Base-by-base conservation (phyloP, 2,113 vertebrate species). In the Vimba vimba region DNA sequence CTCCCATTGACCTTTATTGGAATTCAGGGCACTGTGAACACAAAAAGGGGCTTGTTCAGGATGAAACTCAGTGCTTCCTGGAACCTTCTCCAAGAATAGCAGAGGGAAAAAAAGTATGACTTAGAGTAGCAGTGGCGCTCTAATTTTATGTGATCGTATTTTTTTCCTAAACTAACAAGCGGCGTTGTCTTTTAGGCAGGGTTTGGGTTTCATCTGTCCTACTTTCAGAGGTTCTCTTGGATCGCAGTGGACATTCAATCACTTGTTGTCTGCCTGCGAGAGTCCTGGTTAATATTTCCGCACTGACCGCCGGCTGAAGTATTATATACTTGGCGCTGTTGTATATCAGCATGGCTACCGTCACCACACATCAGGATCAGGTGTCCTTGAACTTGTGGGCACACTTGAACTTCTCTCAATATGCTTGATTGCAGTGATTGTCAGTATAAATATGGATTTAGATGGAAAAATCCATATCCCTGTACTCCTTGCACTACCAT, bases 191-290 rank as follows among this genome's bases (percentile, higher is more conserved):
- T 89, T 89, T 87, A 74, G 79, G 88, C 36, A n/a, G 17, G 66
- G 79, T 87, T 91, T 81, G 75, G 82, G 52, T 92, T 91, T 91
- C 87, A 86, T 60, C 71, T 71, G 33, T 79, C 59, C 85, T 86
- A 74, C 71, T 86, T 91, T 79, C 79, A 12, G 36, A 89, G 85
- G 79, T 79, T 81, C 77, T 88, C 33, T 60, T 57, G 52, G 73
- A 88, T 89, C 88, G 55, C 64, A 25, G 81, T 19, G 57, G 90
- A 91, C 88, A 91, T 91, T 89, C 6, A 85, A 91, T 90, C 91
- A 88, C 84, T 68, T 52, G 73, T 43, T 76, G 82, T 91, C 87
- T 91, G 84, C 74, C 23, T 87, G 88, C 74, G 4, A 66, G 85
- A 50, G 50, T 50, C 11, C 25, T 74, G 82, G 73, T 74, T 86